Base-by-base conservation (phyloP, 2,888 invertebrate species). In the Lasioglossum malachurum region DNA sequence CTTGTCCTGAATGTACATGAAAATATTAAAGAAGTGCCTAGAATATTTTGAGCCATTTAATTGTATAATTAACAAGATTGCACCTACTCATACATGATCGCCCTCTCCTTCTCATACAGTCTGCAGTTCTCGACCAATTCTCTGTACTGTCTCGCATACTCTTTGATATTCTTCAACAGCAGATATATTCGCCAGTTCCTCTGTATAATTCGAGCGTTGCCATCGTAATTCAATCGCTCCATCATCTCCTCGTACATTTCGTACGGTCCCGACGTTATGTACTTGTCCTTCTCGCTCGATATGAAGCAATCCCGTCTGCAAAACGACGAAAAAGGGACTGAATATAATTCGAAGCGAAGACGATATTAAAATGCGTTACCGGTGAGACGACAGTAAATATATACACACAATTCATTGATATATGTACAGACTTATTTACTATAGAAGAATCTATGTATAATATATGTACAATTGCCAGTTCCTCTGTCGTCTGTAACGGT, bases 191-290 rank as follows among this genome's bases (percentile, higher is more conserved):
- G 96, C 92, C 96, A 97, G 80, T 97, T 96, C 85, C 97, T 96
- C 93, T 98, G 98, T 89, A 98, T 97, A 71, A 97, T 95, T 14
- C 96, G 94, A 2, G 91, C 91, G 0, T 90, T 81, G 1, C 75
- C 84, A 57, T 90, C 88, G 53, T 87, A 71, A 75, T 88, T 96
- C 96, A 97, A 95, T 3, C 97, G 95, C 46, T 94, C 95, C 75
- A 96, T 95, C 95, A 96, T 96, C 92, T 97, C 96, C 0, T 97
- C 97, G 84, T 97, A 97, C 0, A 97, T 97, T 94, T 97, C 97
- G 92, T 97, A 98, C 0, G 96, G 96, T 77, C 96, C 96, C 0
- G 97, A 96, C 0, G 96, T 95, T 31, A 97, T 92, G 75, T 97
- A 96, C 90, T 95, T 96, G 93, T 98, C 98, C 3, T 96, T 96